Base-by-base conservation (phyloP, 2,797 vertebrate species). In the Argyrosomus regius region DNA sequence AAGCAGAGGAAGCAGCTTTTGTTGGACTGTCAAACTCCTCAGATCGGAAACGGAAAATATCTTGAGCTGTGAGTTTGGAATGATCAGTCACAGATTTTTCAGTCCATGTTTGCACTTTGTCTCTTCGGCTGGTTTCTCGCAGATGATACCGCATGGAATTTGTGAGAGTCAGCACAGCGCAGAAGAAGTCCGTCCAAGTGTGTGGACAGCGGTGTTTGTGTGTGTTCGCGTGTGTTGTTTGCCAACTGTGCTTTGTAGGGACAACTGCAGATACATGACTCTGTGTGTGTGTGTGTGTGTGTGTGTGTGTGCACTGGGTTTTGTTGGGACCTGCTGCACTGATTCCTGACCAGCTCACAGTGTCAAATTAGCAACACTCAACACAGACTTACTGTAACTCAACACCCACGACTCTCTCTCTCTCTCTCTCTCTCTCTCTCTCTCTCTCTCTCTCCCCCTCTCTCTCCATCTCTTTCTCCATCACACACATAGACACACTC, bases 361-460 rank as follows among this genome's bases (percentile, higher is more conserved):
- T 89, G 88, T 93, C 89, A 88, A 87, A 90, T 88, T 91, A 92
- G 84, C 89, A 87, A 87, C 81, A 85, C 89, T 90, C 81, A 81
- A 90, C 82, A 87, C 86, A 92, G 88, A 92, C 86, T 86, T 79
- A 75, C 78, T 86, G 88, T 83, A 92, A 91, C 84, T 80, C 52
- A 86, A 91, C 80, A 88, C 86, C 81, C 57, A 78, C 60, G 67
- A 75, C 64, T 81, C 81, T 77, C 72, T 81, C 80, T 59, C 69
- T 52, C 71, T 78, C 75, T 53, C 54, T 66, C 77, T 56, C 41
- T 82, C 67, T 62, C 72, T 60, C 28, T 66, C 77, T 56, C 41
- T 82, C 67, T 62, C 72, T 60, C 28, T 31, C 62, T 41, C 49
- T 54, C 49, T 81, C 81, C 77, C 71, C 80, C 79, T 58, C 69